Conservation (phyloP, 37 sponge, comb jelly and placozoan species). For the Hexactinellida sp. region DNA sequence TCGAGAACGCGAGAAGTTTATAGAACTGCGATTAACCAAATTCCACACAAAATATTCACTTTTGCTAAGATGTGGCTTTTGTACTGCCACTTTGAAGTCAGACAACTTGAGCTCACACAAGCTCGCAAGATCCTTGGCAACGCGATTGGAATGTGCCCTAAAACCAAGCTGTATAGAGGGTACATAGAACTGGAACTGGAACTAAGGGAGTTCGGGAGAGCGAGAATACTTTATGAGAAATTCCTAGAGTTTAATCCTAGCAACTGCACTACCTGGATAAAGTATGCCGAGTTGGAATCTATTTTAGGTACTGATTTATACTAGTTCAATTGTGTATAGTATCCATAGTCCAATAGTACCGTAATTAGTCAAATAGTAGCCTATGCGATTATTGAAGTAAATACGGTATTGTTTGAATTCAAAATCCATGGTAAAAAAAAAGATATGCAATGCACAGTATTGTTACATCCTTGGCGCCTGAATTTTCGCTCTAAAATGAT, state of each 20-base stretch:
- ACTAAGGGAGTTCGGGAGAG: conserved; percentile 89
- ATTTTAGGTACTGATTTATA: conserved; percentile 33
- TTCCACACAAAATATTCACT: conserved; percentile 88
- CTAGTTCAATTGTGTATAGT: not conserved
- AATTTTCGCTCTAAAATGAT: too few relatives aligned
- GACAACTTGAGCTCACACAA: conserved; percentile 68
- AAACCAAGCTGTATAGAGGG: conserved; percentile 77
- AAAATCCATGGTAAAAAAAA: too few relatives aligned
- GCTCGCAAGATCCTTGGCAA: conserved; percentile 82
- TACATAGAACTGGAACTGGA: conserved; percentile 96
- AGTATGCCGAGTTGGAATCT: conserved; percentile 75
- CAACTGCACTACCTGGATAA: conserved; percentile 89
- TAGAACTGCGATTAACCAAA: conserved; percentile 60
- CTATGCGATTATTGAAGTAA: too few relatives aligned
- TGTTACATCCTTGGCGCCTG: too few relatives aligned
- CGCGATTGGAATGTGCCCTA: conserved; percentile 91
- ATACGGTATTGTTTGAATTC: too few relatives aligned
- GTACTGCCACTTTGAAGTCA: conserved; percentile 88
- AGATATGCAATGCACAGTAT: too few relatives aligned
- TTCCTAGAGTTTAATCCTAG: conserved; percentile 68
- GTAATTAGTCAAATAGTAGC: too few relatives aligned
- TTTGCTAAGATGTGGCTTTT: conserved; percentile 96
- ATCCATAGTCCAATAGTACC: not conserved
- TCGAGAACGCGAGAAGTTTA: conserved; percentile 82
- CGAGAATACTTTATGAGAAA: conserved; percentile 95